These are phyloP conservation scores for Microdon myrmicae DNA, from an alignment of 2,888 invertebrate species.

Conservation along the genomic window DNA sequence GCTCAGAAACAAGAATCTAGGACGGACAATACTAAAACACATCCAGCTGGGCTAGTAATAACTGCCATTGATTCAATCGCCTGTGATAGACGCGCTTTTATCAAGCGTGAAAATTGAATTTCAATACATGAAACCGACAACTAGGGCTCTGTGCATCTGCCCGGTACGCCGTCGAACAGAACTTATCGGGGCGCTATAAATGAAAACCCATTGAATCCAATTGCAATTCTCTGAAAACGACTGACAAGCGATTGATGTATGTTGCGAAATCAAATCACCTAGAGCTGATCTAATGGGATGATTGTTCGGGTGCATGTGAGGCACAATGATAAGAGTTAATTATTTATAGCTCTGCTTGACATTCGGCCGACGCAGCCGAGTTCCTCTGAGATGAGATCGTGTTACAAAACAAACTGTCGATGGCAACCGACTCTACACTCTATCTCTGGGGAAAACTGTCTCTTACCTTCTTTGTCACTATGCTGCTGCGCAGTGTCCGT, in stretches of 20 bases:
- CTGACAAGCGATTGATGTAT: slow-evolving; percentile 1
- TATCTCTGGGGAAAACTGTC: too few species aligned
- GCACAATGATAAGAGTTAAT: slow-evolving; percentile 18
- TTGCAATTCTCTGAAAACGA: slow-evolving; percentile 35
- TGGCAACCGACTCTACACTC: too few species aligned
- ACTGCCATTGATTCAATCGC: slow-evolving; percentile 46
- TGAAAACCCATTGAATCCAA: slow-evolving; percentile 42
- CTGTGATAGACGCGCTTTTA: slow-evolving; percentile 50
- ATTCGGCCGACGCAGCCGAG: too few species aligned
- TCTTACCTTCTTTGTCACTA: too few species aligned
- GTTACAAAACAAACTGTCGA: too few species aligned
- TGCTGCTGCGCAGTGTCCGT: too few species aligned
- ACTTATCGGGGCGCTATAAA: slow-evolving; percentile 16
- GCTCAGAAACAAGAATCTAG: slow-evolving; percentile 16
- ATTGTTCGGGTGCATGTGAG: slow-evolving; percentile 8
- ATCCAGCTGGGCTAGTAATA: slow-evolving; percentile 34
- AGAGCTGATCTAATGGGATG: slow-evolving; percentile 18
- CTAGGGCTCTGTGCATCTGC: background rate
- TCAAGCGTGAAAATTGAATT: slow-evolving; percentile 52
- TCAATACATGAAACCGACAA: slow-evolving; percentile 24
- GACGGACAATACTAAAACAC: slow-evolving; percentile 2
- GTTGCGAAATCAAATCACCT: slow-evolving; percentile 6
- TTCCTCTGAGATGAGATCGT: too few species aligned
- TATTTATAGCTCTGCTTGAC: slow-evolving; percentile 18
- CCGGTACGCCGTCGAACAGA: slow-evolving; percentile 1